Base-by-base conservation (phyloP, 2,888 invertebrate genomes). In the Coelinius sp. region DNA sequence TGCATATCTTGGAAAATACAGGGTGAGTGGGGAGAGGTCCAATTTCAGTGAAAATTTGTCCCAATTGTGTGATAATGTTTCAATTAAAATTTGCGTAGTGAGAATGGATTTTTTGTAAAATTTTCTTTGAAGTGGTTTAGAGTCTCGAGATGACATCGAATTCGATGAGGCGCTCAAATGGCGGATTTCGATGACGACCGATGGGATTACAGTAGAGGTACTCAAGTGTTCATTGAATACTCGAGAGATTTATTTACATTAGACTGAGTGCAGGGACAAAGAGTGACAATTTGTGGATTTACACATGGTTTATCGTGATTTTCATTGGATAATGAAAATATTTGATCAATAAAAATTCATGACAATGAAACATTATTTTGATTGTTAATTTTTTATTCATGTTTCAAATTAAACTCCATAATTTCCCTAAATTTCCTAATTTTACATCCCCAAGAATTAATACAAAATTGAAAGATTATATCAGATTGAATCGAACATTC, bases 401-500 rank as follows among this genome's bases (percentile, higher is more conserved):
- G n/a, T n/a, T n/a, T n/a, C n/a, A n/a, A n/a, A n/a, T n/a, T n/a
- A n/a, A n/a, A n/a, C n/a, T 31, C 7, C 31, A 31, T 31, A 31
- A 31, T 31, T 31, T 31, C 31, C 31, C 3, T 31, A 31, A 31
- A 31, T 5, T 5, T 31, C 31, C 31, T 7, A 31, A 31, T 5
- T 31, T 31, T 7, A 5, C 31, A 31, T 7, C 7, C 5, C 31
- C 20, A 17, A 4, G 10, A 25, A 59, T 59, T 17, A 31, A 59
- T 20, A 7, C 10, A 35, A 31, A 31, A 59, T 35, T 35, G 59
- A 35, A 20, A 59, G 59, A 59, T 63, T 63, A 24, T 63, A 63
- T 63, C 31, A 24, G 24, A 41, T 63, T 63, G 41, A 63, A 63
- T 63, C 14, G 24, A 63, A 41, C 24, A 41, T 41, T 44, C 38